A percentile compares a stretch with the other conserved stretches of the same genome.
These are phyloP conservation scores for Fopius arisanus DNA, from an alignment of 1,140 invertebrate genomes.

Conservation along the genomic window DNA sequence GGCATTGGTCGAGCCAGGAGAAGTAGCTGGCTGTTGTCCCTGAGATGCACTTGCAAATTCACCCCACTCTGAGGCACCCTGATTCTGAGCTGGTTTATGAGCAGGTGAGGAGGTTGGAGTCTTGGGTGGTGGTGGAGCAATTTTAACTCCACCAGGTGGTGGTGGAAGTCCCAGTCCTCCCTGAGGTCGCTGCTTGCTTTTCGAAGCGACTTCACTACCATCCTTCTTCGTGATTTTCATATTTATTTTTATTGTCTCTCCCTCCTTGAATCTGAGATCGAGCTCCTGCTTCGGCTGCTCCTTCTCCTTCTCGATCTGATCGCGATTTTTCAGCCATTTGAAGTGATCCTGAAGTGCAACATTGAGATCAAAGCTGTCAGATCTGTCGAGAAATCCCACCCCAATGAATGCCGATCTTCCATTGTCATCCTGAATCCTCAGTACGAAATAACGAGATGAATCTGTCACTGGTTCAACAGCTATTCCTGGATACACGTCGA, in stretches of 20 bases:
- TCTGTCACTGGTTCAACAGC: conserved; percentile 96
- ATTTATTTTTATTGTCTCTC: conserved; percentile 98
- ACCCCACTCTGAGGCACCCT: conserved; percentile 74
- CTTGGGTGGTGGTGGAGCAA: conserved; percentile 71
- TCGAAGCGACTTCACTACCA: conserved; percentile 73
- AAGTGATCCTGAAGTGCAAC: conserved; percentile 99
- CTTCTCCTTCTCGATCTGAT: conserved; percentile 85
- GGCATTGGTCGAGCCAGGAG: conserved; percentile 64
- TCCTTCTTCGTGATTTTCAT: conserved; percentile 98
- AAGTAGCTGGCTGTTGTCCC: conserved; percentile 51
- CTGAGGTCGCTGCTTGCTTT: conserved; percentile 69
- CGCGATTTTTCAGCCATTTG: conserved; percentile 94
- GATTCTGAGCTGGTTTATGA: conserved; percentile 68
- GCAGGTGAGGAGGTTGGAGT: conserved; percentile 76
- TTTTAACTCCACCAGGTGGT: conserved; percentile 79
- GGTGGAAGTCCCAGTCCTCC: conserved; percentile 79
- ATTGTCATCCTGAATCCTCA: conserved; percentile 94
- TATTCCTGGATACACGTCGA: conserved; percentile 93
- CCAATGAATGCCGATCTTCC: conserved; percentile 97
- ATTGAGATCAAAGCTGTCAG: conserved; percentile 99
- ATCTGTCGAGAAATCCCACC: conserved; percentile 95
- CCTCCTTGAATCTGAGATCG: conserved; percentile 97
- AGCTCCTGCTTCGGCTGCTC: conserved; percentile 80
- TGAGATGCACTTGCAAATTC: conserved; percentile 74
- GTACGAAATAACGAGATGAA: conserved; percentile 98